Conservation (phyloP, 2,113 vertebrate species). For the Microtus pennsylvanicus region DNA sequence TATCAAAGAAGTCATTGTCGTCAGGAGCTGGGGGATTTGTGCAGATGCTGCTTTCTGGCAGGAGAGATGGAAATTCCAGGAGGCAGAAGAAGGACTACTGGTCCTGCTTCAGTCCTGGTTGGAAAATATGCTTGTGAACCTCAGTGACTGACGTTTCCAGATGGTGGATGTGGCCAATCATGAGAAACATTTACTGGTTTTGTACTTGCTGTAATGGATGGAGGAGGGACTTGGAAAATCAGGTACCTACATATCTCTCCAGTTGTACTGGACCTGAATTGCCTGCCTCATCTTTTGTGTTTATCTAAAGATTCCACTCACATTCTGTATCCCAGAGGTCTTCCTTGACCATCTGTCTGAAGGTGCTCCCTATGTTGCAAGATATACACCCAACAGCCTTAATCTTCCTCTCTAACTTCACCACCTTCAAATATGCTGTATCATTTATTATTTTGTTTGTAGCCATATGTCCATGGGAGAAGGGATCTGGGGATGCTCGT, state of each 20-base stretch:
- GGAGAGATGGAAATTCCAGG: constrained; percentile 74
- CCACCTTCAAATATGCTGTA: neutral
- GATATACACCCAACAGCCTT: neutral
- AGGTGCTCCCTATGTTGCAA: neutral
- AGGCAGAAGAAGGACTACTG: constrained; percentile 51
- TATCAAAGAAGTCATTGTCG: constrained; percentile 78
- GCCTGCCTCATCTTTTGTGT: neutral
- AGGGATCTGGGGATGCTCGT: neutral
- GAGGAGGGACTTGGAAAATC: neutral
- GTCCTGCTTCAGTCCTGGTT: constrained; percentile 58
- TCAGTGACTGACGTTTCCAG: constrained; percentile 48
- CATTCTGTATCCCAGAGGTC: neutral
- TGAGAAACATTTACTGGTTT: constrained; percentile 4
- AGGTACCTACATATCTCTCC: constrained; percentile 1
- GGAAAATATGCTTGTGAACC: constrained; percentile 52
- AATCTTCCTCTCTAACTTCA: neutral
- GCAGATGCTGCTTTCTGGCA: constrained; percentile 76
- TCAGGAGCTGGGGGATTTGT: constrained; percentile 72
- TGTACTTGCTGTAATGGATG: neutral
- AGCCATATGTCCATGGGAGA: neutral
- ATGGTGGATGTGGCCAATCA: neutral
- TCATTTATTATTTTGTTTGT: neutral
- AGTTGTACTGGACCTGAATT: constrained; percentile 11
- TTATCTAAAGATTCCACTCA: neutral
- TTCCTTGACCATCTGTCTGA: neutral